Evolutionary conservation across 2,797 vertebrate genomes (phyloP).

Genomic region (Anabacerthia variegaticeps): DNA sequence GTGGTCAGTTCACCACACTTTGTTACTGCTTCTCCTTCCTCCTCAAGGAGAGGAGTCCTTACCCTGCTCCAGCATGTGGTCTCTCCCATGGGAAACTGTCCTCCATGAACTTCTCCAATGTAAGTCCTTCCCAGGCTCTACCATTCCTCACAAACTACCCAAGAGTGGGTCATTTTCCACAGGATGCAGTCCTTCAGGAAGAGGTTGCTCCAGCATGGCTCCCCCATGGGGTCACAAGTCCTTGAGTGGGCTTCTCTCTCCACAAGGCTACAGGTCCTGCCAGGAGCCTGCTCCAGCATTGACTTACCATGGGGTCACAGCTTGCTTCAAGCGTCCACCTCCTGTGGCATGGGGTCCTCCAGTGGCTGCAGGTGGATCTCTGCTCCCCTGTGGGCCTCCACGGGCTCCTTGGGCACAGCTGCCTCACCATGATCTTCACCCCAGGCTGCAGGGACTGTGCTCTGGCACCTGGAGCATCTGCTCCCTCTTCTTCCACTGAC

Average conservation of each 20-base stretch:
- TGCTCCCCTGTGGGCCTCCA: fast-evolving
- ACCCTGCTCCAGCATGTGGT: background rate
- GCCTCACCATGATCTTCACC: background rate
- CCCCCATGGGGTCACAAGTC: background rate
- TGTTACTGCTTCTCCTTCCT: background rate
- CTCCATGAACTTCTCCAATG: background rate
- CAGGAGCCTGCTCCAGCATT: background rate
- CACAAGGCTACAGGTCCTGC: background rate
- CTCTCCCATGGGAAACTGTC: background rate
- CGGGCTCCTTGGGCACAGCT: background rate
- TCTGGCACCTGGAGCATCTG: background rate
- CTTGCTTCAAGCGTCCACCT: background rate
- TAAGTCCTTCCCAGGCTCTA: background rate
- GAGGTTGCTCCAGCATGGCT: background rate
- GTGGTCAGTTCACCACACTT: background rate
- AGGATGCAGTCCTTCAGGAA: background rate
- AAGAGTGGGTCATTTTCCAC: background rate
- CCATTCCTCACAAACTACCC: too few relatives aligned
- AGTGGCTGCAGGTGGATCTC: too few relatives aligned
- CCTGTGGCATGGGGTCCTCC: background rate
- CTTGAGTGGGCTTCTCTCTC: background rate
- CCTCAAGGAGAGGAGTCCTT: background rate
- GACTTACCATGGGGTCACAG: fast-evolving
- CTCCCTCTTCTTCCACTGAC: background rate
- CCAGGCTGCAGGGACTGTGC: background rate